Conservation (phyloP, 1,140 invertebrate species). For the Rhagoletis zephyria region DNA sequence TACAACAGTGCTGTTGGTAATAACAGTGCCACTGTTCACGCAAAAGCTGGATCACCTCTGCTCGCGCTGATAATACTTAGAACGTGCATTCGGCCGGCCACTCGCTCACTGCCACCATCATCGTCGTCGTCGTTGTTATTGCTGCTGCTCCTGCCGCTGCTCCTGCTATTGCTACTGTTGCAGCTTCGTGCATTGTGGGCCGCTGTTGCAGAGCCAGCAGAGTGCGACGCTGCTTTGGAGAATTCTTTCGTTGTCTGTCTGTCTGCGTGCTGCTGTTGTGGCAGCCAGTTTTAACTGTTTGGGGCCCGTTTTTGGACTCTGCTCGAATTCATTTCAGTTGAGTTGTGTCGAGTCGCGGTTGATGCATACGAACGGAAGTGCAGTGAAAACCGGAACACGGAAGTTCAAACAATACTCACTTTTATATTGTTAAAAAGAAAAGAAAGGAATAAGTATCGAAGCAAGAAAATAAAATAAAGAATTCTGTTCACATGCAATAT, state of each 20-base stretch:
- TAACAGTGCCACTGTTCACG: not conserved
- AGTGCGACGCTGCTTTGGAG: not conserved
- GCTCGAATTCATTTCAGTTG: constrained; percentile 33
- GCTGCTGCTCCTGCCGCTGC: not conserved
- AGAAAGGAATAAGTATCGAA: not conserved
- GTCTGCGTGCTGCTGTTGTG: constrained; percentile 16
- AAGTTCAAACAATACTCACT: constrained; percentile 60
- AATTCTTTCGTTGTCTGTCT: constrained; percentile 16
- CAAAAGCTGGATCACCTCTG: not conserved
- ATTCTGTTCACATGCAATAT: constrained; percentile 4
- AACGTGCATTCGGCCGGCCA: not conserved
- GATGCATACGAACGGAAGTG: constrained; percentile 67
- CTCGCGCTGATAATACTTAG: not conserved
- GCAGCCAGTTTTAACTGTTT: constrained; percentile 27
- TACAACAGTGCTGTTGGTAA: not conserved
- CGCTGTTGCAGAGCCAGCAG: constrained; percentile 2
- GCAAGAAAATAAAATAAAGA: not conserved
- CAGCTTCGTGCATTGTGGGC: constrained; percentile 15
- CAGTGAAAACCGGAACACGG: constrained; percentile 67
- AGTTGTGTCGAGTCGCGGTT: constrained; percentile 68
- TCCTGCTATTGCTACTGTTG: no score
- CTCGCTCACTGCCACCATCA: not conserved
- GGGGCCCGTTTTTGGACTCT: constrained; percentile 10
- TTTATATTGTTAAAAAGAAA: constrained; percentile 29
- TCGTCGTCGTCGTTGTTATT: no score